phyloP scores from a whole-genome alignment of 1,140 invertebrate species.

The Drosophila rufa region DNA sequence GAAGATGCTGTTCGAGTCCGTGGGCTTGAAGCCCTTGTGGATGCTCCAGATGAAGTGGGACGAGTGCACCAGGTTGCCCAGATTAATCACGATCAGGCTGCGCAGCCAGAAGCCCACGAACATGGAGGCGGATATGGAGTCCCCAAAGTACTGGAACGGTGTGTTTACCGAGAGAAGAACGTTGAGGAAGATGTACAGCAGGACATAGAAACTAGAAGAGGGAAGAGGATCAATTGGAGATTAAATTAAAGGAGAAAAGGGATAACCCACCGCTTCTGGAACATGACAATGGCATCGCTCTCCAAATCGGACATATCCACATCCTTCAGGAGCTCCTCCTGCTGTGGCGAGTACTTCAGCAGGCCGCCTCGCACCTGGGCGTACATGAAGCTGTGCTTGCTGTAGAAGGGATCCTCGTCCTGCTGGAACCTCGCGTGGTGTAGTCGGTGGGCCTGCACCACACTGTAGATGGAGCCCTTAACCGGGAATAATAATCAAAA shows the following conservation, averaged over 20 bases:
- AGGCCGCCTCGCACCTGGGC: conserved; percentile 91
- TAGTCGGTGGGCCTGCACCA: conserved; percentile 93
- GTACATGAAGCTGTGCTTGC: conserved; percentile 93
- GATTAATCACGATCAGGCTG: conserved; percentile 87
- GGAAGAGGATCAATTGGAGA: neutral
- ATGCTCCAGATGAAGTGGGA: conserved; percentile 90
- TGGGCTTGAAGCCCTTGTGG: conserved; percentile 89
- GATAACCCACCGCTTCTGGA: conserved; percentile 90
- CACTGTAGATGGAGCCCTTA: conserved; percentile 90
- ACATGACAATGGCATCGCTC: conserved; percentile 92
- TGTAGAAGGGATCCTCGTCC: conserved; percentile 95
- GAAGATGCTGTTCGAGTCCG: conserved; percentile 90
- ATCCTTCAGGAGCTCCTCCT: conserved; percentile 89
- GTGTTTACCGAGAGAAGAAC: conserved; percentile 90
- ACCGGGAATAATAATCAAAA: neutral
- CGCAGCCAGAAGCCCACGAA: conserved; percentile 90
- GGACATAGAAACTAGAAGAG: conserved; percentile 88
- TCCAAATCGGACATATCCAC: conserved; percentile 96
- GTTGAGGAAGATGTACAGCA: conserved; percentile 88
- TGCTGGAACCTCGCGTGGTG: conserved; percentile 96
- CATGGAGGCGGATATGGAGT: conserved; percentile 87
- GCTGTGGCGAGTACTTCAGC: conserved; percentile 89
- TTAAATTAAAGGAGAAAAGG: too few species aligned
- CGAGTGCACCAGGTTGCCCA: conserved; percentile 90
- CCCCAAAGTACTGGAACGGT: conserved; percentile 91